Conservation (phyloP, 2,113 vertebrate species). For the Cygnus buccinator region DNA sequence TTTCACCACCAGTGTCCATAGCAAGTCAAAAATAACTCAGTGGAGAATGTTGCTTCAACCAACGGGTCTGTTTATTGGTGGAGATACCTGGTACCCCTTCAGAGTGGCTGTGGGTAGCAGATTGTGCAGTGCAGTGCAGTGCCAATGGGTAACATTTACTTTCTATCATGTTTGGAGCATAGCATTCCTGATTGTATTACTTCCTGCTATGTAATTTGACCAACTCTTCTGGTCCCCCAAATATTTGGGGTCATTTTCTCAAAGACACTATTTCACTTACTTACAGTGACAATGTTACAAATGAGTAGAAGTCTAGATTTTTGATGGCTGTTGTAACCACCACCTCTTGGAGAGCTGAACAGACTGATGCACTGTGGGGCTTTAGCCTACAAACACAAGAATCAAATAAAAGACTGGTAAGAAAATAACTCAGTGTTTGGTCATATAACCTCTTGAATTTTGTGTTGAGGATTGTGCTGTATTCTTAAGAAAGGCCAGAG, state of each 20-base stretch:
- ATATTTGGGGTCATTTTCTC: background rate
- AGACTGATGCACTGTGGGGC: background rate
- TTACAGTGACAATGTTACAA: background rate
- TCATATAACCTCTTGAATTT: background rate
- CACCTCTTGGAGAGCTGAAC: background rate
- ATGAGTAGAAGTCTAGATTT: background rate
- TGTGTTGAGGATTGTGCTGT: background rate
- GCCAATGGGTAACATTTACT: background rate
- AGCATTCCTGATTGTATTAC: background rate
- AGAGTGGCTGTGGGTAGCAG: background rate
- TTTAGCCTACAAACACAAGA: background rate
- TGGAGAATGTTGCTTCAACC: background rate
- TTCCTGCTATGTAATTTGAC: background rate
- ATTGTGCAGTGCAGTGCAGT: background rate
- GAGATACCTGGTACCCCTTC: background rate
- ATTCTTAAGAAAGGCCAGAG: background rate
- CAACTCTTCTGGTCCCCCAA: background rate
- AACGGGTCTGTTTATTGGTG: background rate
- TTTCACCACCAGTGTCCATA: background rate
- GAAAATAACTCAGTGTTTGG: conserved; percentile 28
- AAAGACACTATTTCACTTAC: background rate
- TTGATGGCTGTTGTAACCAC: background rate
- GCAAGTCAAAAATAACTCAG: background rate
- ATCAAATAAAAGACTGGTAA: conserved; percentile 4
- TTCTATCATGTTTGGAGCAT: background rate